Evolutionary conservation across 2,113 vertebrate species (phyloP), one percentile per base, ranked within the genome.

Genomic region (Pomatorhinus ruficollis): DNA sequence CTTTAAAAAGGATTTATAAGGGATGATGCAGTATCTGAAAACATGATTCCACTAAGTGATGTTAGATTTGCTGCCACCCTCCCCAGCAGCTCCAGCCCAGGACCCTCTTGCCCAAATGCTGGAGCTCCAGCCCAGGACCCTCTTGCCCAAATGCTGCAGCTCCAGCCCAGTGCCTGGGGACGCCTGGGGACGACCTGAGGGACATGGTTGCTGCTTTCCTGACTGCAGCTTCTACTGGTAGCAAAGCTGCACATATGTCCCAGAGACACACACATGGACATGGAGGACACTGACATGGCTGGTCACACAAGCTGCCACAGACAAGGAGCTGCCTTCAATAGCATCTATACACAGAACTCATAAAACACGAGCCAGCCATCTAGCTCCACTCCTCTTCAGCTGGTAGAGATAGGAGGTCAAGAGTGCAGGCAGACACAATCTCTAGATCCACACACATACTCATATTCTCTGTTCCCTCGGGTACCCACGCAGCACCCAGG

Each of bases 391-490:
- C 42, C 30, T 69, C 27, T 66, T 53, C 2, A 2, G 21, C 52
- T 79, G n/a, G 8, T 16, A 63, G 21, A 83, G 16, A 71, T 9
- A 61, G 18, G 21, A 79, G 19, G 6, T 63, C n/a, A 27, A 6
- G 14, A 35, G 27, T 5, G 19, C 28, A 75, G 37, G 27, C 39
- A 83, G 37, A 49, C 31, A 35, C 39, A 57, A 2, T 33, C 64
- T 44, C 22, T 30, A 64, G 57, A 37, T 50, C 54, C 42, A 79
- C 20, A 76, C 39, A 16, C 18, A 89, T 3, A 47, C 6, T 5
- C 30, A 14, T 5, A 23, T 35, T 28, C 3, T 0, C 37, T 2
- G 1, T 31, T 79, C 17, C 20, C 23, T 45, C 0, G 0, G 53
- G 37, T 21, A 60, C 31, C n/a, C 6, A 2, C 9, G 5, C 45